Percentiles rank a stretch among this genome's conserved stretches.
Conservation (phyloP, 2,888 invertebrate genomes). For the Luperina testacea region DNA sequence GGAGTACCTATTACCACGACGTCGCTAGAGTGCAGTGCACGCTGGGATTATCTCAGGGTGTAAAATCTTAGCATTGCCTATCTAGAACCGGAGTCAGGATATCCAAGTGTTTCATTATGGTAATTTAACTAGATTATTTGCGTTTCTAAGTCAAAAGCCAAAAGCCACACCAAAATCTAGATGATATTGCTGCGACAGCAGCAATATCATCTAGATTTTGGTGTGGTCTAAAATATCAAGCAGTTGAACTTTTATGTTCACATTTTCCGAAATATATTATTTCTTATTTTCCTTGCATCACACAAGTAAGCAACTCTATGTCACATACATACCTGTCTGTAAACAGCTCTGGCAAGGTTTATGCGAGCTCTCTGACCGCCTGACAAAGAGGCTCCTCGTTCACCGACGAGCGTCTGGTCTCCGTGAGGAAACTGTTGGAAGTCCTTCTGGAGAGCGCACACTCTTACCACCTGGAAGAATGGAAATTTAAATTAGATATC, state of each 20-base stretch:
- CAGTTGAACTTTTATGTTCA: not conserved
- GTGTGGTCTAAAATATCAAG: not conserved
- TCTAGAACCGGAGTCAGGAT: slow-evolving; percentile 5
- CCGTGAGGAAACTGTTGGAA: slow-evolving; percentile 93
- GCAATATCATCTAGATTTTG: not conserved
- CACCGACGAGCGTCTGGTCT: slow-evolving; percentile 95
- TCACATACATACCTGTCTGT: slow-evolving; percentile 87
- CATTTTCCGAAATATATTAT: not conserved
- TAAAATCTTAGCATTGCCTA: slow-evolving; percentile 42
- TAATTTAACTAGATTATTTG: slow-evolving; percentile 9
- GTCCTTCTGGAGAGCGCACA: slow-evolving; percentile 93
- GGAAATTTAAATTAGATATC: not conserved
- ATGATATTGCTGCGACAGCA: not conserved
- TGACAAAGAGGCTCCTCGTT: slow-evolving; percentile 94
- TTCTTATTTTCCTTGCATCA: not conserved
- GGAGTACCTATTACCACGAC: slow-evolving; percentile 19
- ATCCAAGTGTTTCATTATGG: slow-evolving; percentile 18
- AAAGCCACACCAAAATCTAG: too few relatives aligned
- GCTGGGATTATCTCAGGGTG: slow-evolving; percentile 34
- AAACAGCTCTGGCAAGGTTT: slow-evolving; percentile 92
- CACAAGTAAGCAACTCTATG: not conserved
- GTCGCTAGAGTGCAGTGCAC: slow-evolving; percentile 31
- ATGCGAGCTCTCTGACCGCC: slow-evolving; percentile 95
- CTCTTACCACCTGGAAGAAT: slow-evolving; percentile 88
- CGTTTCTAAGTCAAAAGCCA: slow-evolving; percentile 18